Evolutionary conservation across 2,888 invertebrate genomes (phyloP).

Genomic region (Amaurobius ferox): DNA sequence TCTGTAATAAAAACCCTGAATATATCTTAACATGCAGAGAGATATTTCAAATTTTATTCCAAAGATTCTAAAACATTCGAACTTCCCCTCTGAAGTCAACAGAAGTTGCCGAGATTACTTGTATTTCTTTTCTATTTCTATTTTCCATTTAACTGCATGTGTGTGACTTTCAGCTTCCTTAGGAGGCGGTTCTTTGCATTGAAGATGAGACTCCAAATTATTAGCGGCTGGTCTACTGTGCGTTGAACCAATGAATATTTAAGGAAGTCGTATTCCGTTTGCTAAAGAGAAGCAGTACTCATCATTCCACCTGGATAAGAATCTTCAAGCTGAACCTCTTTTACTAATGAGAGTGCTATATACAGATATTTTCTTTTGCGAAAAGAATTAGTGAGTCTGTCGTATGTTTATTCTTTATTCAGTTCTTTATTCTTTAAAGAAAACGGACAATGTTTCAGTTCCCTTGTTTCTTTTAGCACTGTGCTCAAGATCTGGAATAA

Average conservation of each 20-base stretch:
- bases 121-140: background rate
- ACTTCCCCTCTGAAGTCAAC: background rate
- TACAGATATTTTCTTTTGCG: background rate
- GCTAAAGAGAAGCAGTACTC: background rate
- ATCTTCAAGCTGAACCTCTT: background rate
- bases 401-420: too few relatives aligned
- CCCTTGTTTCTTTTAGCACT: too few relatives aligned
- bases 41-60: background rate
- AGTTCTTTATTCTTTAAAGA: too few relatives aligned
- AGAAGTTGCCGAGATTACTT: background rate
- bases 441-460: too few relatives aligned
- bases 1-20: too few relatives aligned
- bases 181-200: slow-evolving; percentile 38
- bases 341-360: background rate
- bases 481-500: too few relatives aligned
- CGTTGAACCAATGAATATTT: slow-evolving; percentile 70
- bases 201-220: slow-evolving; percentile 63
- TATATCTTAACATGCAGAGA: too few relatives aligned
- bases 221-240: slow-evolving; percentile 51
- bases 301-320: background rate
- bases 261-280: slow-evolving; percentile 47
- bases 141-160: background rate
- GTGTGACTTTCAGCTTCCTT: background rate
- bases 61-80: background rate
- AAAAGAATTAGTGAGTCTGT: background rate